Base-by-base conservation (phyloP, 2,797 vertebrate species). In the Todus mexicanus region DNA sequence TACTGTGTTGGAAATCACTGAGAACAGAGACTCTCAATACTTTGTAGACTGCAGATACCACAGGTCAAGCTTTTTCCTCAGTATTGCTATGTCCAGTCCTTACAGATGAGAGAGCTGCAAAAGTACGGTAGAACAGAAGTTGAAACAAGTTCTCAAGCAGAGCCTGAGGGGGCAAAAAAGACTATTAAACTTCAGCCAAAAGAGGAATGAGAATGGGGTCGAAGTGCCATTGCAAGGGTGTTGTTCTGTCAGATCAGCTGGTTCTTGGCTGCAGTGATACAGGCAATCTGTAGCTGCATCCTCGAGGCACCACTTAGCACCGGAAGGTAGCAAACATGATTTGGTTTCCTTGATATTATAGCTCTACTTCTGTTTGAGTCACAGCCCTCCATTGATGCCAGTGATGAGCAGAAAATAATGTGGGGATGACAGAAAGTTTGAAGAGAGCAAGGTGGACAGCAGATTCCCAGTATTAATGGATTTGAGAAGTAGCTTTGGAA, bases 251-350 rank as follows among this genome's bases (percentile, higher is more conserved):
- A 0, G 13, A 33, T 40, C 60, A 76, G 14, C 9, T n/a, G 38
- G 16, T 48, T 57, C 35, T 65, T 59, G 71, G 43, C 85, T 51
- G 0, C 48, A 50, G 43, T 2, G 5, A 1, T 27, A 20, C 23
- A 20, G 57, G 21, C 47, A 23, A 15, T 11, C 29, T 20, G 0
- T 7, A 31, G 43, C 51, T 61, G 33, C 50, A 40, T 65, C 53
- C 45, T 82, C 0, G 0, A 70, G 51, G 64, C 43, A n/a, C 40
- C 0, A 0, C 4, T 11, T 12, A 25, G 40, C 33, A 6, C 37
- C 0, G 0, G 18, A 43, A 59, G 38, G 48, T n/a, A 64, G 60
- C 50, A 51, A 27, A 38, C 53, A 47, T 43, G 29, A 1, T 37
- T 71, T 29, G 25, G 12, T 40, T 93, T 48, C 51, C 50, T 73